Evolutionary conservation across 2,797 vertebrate genomes (phyloP), one percentile per base, ranked within the genome.

Genomic region (Lacerta agilis): DNA sequence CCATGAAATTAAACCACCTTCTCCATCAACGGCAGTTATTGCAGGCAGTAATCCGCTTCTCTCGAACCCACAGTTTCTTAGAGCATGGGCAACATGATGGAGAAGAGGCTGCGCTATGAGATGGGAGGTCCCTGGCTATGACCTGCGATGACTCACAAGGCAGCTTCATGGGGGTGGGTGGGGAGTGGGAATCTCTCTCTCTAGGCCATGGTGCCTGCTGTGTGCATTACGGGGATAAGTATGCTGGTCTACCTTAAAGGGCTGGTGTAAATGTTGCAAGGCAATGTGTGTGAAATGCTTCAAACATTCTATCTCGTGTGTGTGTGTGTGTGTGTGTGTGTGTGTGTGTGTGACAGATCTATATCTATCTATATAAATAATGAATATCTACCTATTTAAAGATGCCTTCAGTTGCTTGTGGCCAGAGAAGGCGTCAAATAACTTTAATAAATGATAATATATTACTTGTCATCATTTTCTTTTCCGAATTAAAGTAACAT

Each of bases 1-100:
- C 69, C 80, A 77, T 77, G 61, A 77, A 82, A 87, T 77, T 77
- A 36, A 61, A 33, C n/a, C 29, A 33, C 64, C 86, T 77, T 55
- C 41, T 4, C n/a, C 18, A 55, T 58, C 6, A 23, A 80, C 61
- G 38, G 58, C 3, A 8, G 72, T 38, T 87, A 66, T 38, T 82
- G 27, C 20, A 66, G 8, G 23, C 58, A 82, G 55, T 20, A 45
- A 77, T 77, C 29, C 58, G 4, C 72, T 66, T n/a, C 79, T 76
- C n/a, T 41, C 13, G 5, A 38, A 58, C 5, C 9, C 49, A 38
- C 73, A 1, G 9, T 67, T 83, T 36, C 77, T 83, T 82, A 49
- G 15, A 61, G 6, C 0, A 2, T 5, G 17, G 3, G 27, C 41
- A 6, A 25, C 3, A 1, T 15, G 23, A 25, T 23, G 25, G 79